Base-by-base conservation (phyloP, 2,113 vertebrate genomes). In the Morone saxatilis region DNA sequence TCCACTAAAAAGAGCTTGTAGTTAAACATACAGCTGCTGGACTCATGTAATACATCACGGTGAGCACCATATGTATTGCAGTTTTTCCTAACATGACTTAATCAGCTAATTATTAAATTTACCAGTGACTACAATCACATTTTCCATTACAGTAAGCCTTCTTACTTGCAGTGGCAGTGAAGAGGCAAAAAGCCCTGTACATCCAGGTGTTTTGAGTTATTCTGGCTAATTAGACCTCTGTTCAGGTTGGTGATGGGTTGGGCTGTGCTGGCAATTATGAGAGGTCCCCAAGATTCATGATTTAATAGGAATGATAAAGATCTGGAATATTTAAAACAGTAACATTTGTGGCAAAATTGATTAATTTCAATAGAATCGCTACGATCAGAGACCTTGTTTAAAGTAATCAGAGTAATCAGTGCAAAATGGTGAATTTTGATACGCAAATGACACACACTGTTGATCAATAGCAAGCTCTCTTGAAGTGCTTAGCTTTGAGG, bases 81-180 rank as follows among this genome's bases (percentile, higher is more conserved):
- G 16, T 60, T 86, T 88, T 78, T 81, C 85, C 73, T 19, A 76
- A 76, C 36, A 74, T 88, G 75, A 88, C 81, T 85, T 71, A 89
- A 88, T 88, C 70, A 66, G 76, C 48, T 86, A 83, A 86, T 84
- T 79, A 81, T 7, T 76, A 45, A 70, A 66, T 76, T 78, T 61
- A 74, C 77, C 63, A 48, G 41, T 13, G 17, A 53, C 71, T 57
- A n/a, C 0, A 6, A 80, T 75, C 25, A 72, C 31, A 76, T 84
- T 89, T 91, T 89, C 87, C 84, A 88, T 82, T 53, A 43, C 84
- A 7, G 11, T 31, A 70, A 51, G 12, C 45, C 25, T 83, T 67
- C 72, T 31, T n/a, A 51, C 69, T 41, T 41, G 8, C 45, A 22
- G 53, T 43, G 48, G 54, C 8, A 63, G 20, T n/a, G 9, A 36